phyloP scores from a whole-genome alignment of 2,888 invertebrate genomes.

The Lasioglossum lativentre region DNA sequence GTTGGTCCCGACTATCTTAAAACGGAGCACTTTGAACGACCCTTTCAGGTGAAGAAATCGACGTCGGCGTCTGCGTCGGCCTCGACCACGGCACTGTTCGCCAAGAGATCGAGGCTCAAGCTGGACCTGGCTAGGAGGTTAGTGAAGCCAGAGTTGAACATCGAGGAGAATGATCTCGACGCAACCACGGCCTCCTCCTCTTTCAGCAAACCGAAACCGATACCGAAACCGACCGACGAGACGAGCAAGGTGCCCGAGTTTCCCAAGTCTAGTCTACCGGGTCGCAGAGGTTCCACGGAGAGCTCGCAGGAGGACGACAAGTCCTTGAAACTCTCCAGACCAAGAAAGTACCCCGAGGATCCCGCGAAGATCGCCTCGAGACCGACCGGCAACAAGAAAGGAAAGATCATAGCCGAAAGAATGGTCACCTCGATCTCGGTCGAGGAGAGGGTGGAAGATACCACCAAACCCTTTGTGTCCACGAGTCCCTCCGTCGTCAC shows the following conservation, averaged over 20 bases:
- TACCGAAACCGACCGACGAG: slow-evolving; percentile 44
- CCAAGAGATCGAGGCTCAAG: slow-evolving; percentile 80
- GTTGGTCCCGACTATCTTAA: slow-evolving; percentile 53
- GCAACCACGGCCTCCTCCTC: slow-evolving; percentile 54
- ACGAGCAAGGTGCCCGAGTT: slow-evolving; percentile 61
- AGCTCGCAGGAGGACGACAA: slow-evolving; percentile 30
- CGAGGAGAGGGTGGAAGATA: slow-evolving; percentile 43
- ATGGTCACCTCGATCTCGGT: slow-evolving; percentile 58
- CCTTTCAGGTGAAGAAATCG: slow-evolving; percentile 81
- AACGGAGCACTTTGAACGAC: slow-evolving; percentile 67
- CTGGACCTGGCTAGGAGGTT: slow-evolving; percentile 80
- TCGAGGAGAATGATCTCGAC: slow-evolving; percentile 71
- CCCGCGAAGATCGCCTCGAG: slow-evolving; percentile 21
- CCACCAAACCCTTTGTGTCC: slow-evolving; percentile 42
- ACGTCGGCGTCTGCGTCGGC: slow-evolving; percentile 31
- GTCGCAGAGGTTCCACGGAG: slow-evolving; percentile 30
- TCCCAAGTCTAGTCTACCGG: slow-evolving; percentile 8
- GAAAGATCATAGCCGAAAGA: slow-evolving; percentile 57
- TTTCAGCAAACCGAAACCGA: slow-evolving; percentile 44
- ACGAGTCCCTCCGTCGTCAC: not conserved
- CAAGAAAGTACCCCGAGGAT: slow-evolving; percentile 34
- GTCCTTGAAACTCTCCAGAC: slow-evolving; percentile 45
- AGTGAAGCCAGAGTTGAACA: slow-evolving; percentile 77
- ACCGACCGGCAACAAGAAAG: slow-evolving; percentile 48
- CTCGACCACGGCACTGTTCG: slow-evolving; percentile 71